These are phyloP conservation scores for Aulostomus chinensis DNA, from an alignment of 2,797 vertebrate species.

Conservation along the genomic window DNA sequence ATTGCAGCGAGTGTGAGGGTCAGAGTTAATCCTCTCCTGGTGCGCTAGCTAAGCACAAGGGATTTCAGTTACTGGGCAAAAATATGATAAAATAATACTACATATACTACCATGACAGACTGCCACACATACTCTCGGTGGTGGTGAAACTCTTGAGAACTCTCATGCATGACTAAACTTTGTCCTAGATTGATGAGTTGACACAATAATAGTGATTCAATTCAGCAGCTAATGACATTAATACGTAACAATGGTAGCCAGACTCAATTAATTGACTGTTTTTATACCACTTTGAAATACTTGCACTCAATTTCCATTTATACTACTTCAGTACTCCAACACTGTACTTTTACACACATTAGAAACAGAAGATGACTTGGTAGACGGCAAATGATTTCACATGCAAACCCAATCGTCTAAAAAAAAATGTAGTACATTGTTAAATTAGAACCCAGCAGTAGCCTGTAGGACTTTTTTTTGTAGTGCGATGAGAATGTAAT, in stretches of 20 bases:
- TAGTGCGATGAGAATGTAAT: too few species aligned
- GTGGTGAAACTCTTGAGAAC: not conserved
- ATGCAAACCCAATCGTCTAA: too few species aligned
- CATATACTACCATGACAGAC: constrained; percentile 7
- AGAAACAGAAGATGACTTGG: too few species aligned
- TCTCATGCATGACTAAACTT: not conserved
- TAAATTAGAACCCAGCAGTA: too few species aligned
- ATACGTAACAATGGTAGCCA: not conserved
- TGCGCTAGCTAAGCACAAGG: constrained; percentile 18
- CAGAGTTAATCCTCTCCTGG: constrained; percentile 31
- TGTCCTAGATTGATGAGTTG: not conserved
- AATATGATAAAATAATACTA: constrained; percentile 21
- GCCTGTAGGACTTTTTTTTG: too few species aligned
- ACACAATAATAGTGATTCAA: not conserved
- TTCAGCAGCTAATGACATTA: not conserved
- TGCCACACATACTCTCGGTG: too few species aligned
- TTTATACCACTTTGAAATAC: too few species aligned
- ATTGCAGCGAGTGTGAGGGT: constrained; percentile 28
- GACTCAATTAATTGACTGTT: not conserved
- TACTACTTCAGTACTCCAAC: too few species aligned
- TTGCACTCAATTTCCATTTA: too few species aligned
- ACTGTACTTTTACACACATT: too few species aligned
- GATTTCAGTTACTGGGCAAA: constrained; percentile 20
- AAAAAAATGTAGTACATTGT: too few species aligned
- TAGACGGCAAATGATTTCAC: too few species aligned